A percentile compares a stretch with the other conserved stretches of the same genome.
phyloP scores from a whole-genome alignment of 2,797 vertebrate genomes.

The Forpus xanthops region DNA sequence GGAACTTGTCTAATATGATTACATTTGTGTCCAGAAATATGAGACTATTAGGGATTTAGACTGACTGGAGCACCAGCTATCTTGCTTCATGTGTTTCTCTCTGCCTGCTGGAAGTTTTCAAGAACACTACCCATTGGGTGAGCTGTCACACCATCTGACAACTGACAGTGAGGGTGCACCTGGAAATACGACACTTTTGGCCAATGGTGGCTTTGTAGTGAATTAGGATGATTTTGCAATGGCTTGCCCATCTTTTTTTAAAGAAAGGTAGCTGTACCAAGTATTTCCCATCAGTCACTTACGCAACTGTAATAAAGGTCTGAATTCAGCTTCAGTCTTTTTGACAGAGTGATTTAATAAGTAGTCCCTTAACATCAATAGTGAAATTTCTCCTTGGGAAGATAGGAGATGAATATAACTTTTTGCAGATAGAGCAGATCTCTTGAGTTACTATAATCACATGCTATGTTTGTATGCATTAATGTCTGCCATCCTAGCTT shows the following conservation, averaged over 20 bases:
- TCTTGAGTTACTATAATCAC: background rate
- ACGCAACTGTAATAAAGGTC: background rate
- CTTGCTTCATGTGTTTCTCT: background rate
- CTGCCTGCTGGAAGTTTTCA: background rate
- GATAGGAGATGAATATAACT: background rate
- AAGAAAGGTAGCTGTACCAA: background rate
- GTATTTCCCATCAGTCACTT: background rate
- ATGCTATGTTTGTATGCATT: background rate
- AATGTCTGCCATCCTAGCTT: background rate
- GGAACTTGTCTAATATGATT: constrained; percentile 44
- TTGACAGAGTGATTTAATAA: constrained; percentile 8
- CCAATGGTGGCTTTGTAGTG: background rate
- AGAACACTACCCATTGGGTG: background rate
- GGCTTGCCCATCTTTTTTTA: background rate
- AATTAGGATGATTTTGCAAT: background rate
- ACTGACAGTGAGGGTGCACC: background rate
- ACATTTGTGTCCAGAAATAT: constrained; percentile 18
- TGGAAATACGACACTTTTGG: background rate
- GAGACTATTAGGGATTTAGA: background rate
- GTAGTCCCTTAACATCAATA: background rate
- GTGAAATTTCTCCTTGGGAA: background rate
- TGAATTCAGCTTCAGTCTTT: background rate
- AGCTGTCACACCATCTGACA: background rate
- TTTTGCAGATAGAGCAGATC: background rate
- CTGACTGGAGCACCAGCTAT: background rate